A percentile compares a stretch with the other conserved stretches of the same genome.
phyloP scores from a whole-genome alignment of 2,113 vertebrate species.

The Pampusana beccarii region DNA sequence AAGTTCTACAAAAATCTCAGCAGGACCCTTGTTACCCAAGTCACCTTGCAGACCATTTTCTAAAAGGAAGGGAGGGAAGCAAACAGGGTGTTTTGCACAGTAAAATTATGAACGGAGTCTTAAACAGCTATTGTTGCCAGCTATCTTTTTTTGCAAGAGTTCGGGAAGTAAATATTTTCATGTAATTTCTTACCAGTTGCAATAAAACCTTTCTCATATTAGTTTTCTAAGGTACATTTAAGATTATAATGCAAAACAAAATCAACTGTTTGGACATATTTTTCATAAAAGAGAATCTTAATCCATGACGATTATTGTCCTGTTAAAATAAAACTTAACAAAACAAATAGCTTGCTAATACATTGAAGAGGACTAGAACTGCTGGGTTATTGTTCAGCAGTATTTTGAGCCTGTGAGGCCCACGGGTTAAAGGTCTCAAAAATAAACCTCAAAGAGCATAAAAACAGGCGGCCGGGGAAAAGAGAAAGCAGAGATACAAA shows the following conservation, averaged over 20 bases:
- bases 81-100: background rate
- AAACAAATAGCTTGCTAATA: background rate
- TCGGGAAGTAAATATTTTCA: background rate
- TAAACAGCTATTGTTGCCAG: background rate
- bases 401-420: rapidly evolving
- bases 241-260: background rate
- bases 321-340: background rate
- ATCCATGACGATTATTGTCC: background rate
- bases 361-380: background rate
- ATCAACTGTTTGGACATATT: rapidly evolving
- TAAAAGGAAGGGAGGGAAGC: background rate
- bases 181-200: background rate
- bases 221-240: background rate
- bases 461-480: background rate
- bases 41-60: background rate
- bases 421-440: background rate
- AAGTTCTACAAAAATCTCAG: background rate
- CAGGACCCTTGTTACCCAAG: background rate
- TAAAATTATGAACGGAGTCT: background rate
- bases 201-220: background rate
- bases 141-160: background rate
- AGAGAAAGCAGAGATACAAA: background rate
- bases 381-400: background rate
- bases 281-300: background rate
- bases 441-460: background rate